Evolutionary conservation across 2,888 invertebrate species (phyloP), one percentile per base, ranked within the genome.

Genomic region (Gisinianus flammeolus): DNA sequence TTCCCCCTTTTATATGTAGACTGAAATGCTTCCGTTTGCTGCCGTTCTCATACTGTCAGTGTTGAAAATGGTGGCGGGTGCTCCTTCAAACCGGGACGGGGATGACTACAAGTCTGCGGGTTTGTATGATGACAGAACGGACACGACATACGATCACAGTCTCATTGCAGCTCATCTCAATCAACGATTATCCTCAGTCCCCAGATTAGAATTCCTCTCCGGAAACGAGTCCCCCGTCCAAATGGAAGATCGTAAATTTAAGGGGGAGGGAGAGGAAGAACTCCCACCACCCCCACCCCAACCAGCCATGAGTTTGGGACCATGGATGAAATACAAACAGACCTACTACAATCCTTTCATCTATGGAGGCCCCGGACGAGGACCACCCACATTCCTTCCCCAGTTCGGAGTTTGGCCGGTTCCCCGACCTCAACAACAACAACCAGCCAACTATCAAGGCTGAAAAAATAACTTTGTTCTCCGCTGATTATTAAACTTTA

Each of bases 291-390:
- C 35, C 4, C 67, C 35, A 2, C 33, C 67, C 31, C 35, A 6
- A 19, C 30, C n/a, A 28, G 31, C 19, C 22, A 19, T n/a, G 35
- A 19, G 33, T 6, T 2, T 24, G 64, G 70, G 64, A 22, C 72
- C 72, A 31, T 69, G 71, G 66, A 52, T 72, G 52, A 71, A 26
- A 22, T 77, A 77, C 72, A 30, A 26, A 24, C 62, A 72, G 19
- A 64, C 44, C 24, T 72, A 66, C 54, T 77, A 71, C 66, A 72
- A 72, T 56, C 77, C 72, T 24, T 77, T 64, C 54, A 66, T 52
- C 26, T 77, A 66, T n/a, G 77, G 77, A 26, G 77, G 77, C 31
- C 77, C 77, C 16, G 52, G 72, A 31, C 44, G 44, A 28, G 62
- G 72, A 26, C 77, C 72, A 31, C 77, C 70, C 10, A 62, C 62